phyloP scores from a whole-genome alignment of 2,113 vertebrate genomes.

The Tympanuchus pallidicinctus region DNA sequence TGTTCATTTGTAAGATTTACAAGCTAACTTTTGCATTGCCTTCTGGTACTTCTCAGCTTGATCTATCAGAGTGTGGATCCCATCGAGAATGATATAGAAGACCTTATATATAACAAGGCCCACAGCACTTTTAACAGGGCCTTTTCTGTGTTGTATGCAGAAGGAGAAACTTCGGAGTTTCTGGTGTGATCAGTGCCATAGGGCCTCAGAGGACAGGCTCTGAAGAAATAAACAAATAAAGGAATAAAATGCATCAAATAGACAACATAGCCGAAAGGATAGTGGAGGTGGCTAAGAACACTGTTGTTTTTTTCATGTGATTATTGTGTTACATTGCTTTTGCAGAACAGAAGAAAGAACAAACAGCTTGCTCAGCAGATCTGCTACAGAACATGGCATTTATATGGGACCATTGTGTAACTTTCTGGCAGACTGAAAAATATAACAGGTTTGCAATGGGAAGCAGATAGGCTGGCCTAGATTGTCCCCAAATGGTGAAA shows the following conservation, averaged over 20 bases:
- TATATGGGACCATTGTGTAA: not conserved
- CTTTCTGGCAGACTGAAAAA: not conserved
- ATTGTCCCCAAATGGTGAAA: not conserved
- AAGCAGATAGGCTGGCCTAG: not conserved
- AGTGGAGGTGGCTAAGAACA: not conserved
- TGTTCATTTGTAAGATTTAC: not conserved
- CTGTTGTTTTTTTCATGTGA: rapidly evolving
- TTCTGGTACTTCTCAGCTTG: not conserved
- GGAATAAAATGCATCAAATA: not conserved
- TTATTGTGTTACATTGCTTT: not conserved
- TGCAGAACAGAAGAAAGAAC: not conserved
- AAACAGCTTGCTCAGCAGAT: not conserved
- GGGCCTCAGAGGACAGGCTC: not conserved
- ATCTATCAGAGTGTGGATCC: not conserved
- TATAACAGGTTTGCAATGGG: not conserved
- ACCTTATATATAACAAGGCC: not conserved
- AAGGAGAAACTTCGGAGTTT: not conserved
- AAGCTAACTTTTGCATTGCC: not conserved
- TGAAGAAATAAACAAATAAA: not conserved
- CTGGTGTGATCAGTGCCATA: not conserved
- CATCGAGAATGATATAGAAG: not conserved
- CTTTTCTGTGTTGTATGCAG: not conserved
- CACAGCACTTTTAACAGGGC: not conserved
- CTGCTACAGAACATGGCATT: not conserved
- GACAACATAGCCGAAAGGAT: not conserved